Evolutionary conservation across 1,140 invertebrate species (phyloP), one percentile per base, ranked within the genome.

Genomic region (Laupala kohalensis): DNA sequence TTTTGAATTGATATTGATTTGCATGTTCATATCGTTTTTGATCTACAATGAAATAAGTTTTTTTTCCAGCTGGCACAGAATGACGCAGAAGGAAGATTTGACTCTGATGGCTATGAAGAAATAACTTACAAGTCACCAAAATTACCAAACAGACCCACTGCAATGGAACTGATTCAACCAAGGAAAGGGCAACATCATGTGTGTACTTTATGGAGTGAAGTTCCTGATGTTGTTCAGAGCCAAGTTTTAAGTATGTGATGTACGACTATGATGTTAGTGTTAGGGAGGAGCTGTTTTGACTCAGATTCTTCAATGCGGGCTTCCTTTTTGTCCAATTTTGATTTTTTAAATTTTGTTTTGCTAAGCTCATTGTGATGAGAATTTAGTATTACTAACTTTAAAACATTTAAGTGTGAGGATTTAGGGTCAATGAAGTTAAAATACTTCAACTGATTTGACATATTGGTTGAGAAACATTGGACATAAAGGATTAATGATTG

Each of bases 131-230:
- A 72, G 62, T 23, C 15, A 28, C n/a, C 19, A 30, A 29, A 75
- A 77, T 29, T 28, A 29, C 69, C 73, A 74, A 26, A 78, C 77
- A 74, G 86, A 23, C 87, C 87, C 4, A 83, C 86, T 5, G 88
- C 88, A 37, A 84, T 90, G 80, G 86, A 89, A 75, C 81, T 91
- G 25, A 84, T 90, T 62, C 84, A 82, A 53, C 87, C 87, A 9
- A 80, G 81, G 68, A 84, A 86, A 67, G 88, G 88, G 3, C 80
- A 84, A 64, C 86, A 88, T 5, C 83, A 94, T 75, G n/a, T n/a
- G n/a, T n/a, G n/a, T n/a, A 94, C 93, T 1, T 83, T 98, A 0
- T 98, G 96, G 96, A 95, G 94, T 81, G 92, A 98, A 81, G 90
- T 97, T 71, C 92, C 93, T 0, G 94, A 95, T 83, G 94, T 97